phyloP scores from a whole-genome alignment of 2,797 vertebrate species.

The Huso huso region DNA sequence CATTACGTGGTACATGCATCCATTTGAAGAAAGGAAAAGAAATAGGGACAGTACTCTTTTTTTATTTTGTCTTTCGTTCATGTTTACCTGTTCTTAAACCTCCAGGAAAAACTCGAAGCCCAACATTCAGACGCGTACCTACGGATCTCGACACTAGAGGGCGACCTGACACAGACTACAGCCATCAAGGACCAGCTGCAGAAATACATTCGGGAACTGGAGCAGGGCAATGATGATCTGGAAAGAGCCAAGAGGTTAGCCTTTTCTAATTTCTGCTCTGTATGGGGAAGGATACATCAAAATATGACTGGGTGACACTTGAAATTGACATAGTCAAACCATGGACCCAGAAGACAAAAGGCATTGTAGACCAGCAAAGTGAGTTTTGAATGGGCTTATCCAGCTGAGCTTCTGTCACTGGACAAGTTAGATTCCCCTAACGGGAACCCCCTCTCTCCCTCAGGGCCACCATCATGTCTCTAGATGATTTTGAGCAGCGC shows the following conservation, averaged over 20 bases:
- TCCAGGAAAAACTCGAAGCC: constrained; percentile 80
- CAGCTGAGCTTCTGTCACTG: no score
- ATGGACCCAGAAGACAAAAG: no score
- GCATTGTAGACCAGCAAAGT: no score
- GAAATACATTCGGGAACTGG: constrained; percentile 90
- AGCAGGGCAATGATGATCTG: constrained; percentile 92
- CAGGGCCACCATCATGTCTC: constrained; percentile 94
- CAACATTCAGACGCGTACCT: constrained; percentile 80
- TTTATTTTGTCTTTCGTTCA: no score
- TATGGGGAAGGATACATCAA: no score
- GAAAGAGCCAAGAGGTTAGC: constrained; percentile 88
- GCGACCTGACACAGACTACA: constrained; percentile 79
- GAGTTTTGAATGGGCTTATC: no score
- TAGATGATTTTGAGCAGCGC: constrained; percentile 94
- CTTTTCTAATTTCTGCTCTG: not conserved
- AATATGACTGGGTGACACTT: no score
- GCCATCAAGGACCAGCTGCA: constrained; percentile 87
- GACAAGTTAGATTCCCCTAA: no score
- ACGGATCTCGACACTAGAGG: constrained; percentile 81
- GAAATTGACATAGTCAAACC: no score
- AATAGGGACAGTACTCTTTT: no score
- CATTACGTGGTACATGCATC: no score
- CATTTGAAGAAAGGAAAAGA: no score
- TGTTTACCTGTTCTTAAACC: not conserved
- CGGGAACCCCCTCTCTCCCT: not conserved